Percentiles rank a stretch among this genome's conserved stretches.
phyloP scores from a whole-genome alignment of 2,888 invertebrate genomes.

The Limenitis camilla region DNA sequence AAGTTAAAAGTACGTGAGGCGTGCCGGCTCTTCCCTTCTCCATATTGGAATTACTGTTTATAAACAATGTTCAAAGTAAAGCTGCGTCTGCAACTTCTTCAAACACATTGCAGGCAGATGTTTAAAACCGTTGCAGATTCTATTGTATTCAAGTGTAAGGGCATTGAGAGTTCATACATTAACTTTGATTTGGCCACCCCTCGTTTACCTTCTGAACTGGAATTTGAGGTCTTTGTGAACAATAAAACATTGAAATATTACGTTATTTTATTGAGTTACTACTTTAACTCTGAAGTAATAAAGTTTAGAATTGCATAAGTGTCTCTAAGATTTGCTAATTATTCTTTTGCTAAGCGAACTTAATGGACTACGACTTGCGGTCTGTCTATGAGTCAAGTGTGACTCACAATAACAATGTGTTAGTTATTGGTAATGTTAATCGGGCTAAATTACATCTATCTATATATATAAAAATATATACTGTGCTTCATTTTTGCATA shows the following conservation, averaged over 20 bases:
- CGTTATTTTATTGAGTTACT: neutral
- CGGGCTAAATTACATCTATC: neutral
- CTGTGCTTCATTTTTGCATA: neutral
- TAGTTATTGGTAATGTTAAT: constrained; percentile 14
- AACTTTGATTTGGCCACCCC: constrained; percentile 60
- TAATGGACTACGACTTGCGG: constrained; percentile 34
- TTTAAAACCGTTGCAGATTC: constrained; percentile 68
- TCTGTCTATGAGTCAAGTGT: constrained; percentile 44
- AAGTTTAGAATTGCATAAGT: neutral
- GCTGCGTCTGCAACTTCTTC: neutral
- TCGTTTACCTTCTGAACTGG: constrained; percentile 33
- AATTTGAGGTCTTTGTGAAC: constrained; percentile 8
- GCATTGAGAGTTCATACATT: constrained; percentile 35
- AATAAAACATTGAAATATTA: neutral
- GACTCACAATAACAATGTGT: constrained; percentile 38
- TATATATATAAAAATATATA: neutral
- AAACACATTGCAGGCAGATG: constrained; percentile 51
- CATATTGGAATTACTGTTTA: neutral
- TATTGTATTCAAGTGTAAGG: constrained; percentile 56
- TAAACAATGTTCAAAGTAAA: neutral
- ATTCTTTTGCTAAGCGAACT: constrained; percentile 13
- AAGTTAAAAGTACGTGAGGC: constrained; percentile 51
- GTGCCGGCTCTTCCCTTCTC: constrained; percentile 41
- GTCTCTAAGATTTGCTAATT: constrained; percentile 1
- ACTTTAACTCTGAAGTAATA: neutral